Percentiles rank a stretch among this genome's conserved stretches.
These are phyloP conservation scores for Hirtodrosophila alboralis DNA, from an alignment of 2,888 invertebrate species.

Conservation along the genomic window DNA sequence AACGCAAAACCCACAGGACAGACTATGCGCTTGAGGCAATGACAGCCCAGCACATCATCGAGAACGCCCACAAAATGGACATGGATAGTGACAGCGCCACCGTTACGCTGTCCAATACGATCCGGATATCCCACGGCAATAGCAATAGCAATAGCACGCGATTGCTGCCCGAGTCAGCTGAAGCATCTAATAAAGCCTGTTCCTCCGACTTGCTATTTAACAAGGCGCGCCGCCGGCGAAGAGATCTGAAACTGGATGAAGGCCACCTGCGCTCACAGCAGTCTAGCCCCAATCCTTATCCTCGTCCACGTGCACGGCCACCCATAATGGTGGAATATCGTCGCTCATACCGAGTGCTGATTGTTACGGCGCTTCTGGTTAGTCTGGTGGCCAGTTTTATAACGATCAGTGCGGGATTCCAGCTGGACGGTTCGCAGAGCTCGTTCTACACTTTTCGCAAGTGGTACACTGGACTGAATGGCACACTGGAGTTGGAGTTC, in stretches of 20 bases:
- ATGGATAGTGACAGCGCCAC: conserved; percentile 48
- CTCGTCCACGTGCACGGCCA: conserved; percentile 25
- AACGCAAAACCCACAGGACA: conserved; percentile 3
- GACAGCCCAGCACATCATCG: conserved; percentile 43
- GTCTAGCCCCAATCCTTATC: conserved; percentile 5
- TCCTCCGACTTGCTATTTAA: conserved; percentile 67
- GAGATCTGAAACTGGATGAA: conserved; percentile 30
- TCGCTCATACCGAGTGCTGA: conserved; percentile 71
- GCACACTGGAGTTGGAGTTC: conserved; percentile 96
- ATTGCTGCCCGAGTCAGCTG: conserved; percentile 33
- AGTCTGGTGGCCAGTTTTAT: conserved; percentile 70
- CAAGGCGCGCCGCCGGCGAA: conserved; percentile 67
- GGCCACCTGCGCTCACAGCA: conserved; percentile 6
- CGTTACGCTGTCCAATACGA: conserved; percentile 35
- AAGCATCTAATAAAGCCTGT: conserved; percentile 35
- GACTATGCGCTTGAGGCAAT: conserved; percentile 59
- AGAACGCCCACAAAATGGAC: conserved; percentile 53
- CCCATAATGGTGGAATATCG: conserved; percentile 60
- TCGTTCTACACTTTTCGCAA: conserved; percentile 96
- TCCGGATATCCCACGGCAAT: conserved; percentile 8
- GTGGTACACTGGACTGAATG: conserved; percentile 97
- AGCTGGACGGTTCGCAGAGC: conserved; percentile 93
- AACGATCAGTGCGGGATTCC: conserved; percentile 87
- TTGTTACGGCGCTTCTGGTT: conserved; percentile 65
- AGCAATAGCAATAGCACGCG: conserved; percentile 30